These are phyloP conservation scores for Dendropsophus ebraccatus DNA, from an alignment of 2,113 vertebrate species.

Conservation along the genomic window DNA sequence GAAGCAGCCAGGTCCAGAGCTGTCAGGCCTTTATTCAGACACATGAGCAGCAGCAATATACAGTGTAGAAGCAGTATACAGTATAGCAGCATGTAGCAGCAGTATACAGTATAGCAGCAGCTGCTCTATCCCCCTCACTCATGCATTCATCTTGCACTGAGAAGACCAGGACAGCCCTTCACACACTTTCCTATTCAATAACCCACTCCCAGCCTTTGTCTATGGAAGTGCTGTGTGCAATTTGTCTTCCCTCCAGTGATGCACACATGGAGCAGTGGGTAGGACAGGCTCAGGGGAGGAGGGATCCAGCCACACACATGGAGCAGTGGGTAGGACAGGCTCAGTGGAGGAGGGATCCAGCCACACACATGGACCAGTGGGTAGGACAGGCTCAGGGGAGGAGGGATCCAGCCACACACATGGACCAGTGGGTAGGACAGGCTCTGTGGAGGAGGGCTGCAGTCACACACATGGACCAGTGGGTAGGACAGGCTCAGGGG, in stretches of 20 bases:
- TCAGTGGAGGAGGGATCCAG: conserved; percentile 26
- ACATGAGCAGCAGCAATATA: background rate
- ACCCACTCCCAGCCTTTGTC: accelerated
- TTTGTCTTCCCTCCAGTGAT: conserved; percentile 43
- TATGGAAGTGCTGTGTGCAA: conserved; percentile 1
- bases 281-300: conserved; percentile 29
- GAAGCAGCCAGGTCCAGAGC: background rate
- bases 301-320: conserved; percentile 9
- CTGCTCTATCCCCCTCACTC: conserved; percentile 8
- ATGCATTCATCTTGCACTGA: background rate
- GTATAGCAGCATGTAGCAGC: too few relatives aligned
- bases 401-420: conserved; percentile 20
- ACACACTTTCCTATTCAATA: background rate
- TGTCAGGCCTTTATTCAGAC: conserved; percentile 25
- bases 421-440: too few relatives aligned
- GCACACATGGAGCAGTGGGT: conserved; percentile 39
- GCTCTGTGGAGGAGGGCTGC: too few relatives aligned
- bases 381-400: conserved; percentile 26
- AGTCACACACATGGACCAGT: conserved; percentile 42
- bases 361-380: conserved; percentile 40
- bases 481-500: conserved; percentile 15
- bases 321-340: conserved; percentile 29
- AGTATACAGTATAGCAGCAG: conserved; percentile 3
- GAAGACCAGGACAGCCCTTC: conserved; percentile 20
- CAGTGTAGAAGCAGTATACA: too few relatives aligned